Evolutionary conservation across 2,888 invertebrate genomes (phyloP).

Genomic region (Metalampra italica): DNA sequence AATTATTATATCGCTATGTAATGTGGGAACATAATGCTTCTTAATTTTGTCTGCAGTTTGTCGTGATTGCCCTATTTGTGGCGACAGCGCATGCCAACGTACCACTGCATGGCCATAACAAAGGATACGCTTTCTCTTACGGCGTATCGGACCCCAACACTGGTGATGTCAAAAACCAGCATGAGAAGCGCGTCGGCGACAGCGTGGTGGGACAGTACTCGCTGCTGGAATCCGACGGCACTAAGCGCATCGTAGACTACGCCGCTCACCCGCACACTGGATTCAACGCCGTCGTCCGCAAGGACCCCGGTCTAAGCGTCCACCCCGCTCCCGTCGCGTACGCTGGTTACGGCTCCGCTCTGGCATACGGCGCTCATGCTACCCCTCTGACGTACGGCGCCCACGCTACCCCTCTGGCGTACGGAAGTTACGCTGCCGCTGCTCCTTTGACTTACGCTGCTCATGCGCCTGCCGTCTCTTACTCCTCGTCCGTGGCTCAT

Average conservation of each 20-base stretch:
- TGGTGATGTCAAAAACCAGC: slow-evolving; percentile 64
- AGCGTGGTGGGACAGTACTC: slow-evolving; percentile 74
- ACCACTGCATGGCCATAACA: slow-evolving; percentile 16
- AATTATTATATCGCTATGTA: too few relatives aligned
- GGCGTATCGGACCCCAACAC: slow-evolving; percentile 57
- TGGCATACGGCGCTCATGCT: slow-evolving; percentile 28
- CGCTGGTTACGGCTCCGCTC: slow-evolving; percentile 20
- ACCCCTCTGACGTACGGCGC: slow-evolving; percentile 26
- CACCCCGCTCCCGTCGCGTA: slow-evolving; percentile 31
- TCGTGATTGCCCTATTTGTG: slow-evolving; percentile 42
- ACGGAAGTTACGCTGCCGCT: slow-evolving; percentile 14
- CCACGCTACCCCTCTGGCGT: slow-evolving; percentile 14
- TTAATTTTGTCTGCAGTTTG: slow-evolving; percentile 45
- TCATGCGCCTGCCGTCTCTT: neutral
- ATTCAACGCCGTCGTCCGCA: slow-evolving; percentile 54
- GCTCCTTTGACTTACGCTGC: slow-evolving; percentile 8
- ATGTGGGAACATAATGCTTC: neutral
- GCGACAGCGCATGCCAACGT: slow-evolving; percentile 31
- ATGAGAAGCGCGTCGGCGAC: slow-evolving; percentile 79
- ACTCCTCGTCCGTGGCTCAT: neutral
- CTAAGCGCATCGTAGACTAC: slow-evolving; percentile 78
- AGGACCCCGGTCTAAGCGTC: slow-evolving; percentile 29
- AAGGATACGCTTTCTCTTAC: slow-evolving; percentile 52
- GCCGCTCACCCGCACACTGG: slow-evolving; percentile 48
- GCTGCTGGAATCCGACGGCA: slow-evolving; percentile 77